Percentiles rank a stretch among this genome's conserved stretches.
Conservation (phyloP, 2,113 vertebrate genomes). For the Eidolon helvum region DNA sequence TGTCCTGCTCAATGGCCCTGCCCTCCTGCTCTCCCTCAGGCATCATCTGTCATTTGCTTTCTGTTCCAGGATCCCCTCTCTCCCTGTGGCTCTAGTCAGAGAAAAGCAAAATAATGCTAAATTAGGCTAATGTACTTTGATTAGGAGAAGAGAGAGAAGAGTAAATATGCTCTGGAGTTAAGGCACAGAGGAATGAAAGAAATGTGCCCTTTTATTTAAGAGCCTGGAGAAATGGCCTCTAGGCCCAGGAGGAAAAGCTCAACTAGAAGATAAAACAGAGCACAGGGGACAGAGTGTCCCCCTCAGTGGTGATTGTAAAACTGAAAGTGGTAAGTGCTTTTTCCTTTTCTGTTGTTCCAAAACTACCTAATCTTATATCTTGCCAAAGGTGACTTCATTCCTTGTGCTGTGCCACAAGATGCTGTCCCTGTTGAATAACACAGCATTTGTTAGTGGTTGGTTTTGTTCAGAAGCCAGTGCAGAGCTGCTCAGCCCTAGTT, state of each 20-base stretch:
- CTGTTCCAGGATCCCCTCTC: not conserved
- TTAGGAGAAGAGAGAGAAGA: not conserved
- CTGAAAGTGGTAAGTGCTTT: not conserved
- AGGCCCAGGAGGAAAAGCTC: not conserved
- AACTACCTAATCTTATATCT: constrained; percentile 60
- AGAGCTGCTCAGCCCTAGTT: not conserved
- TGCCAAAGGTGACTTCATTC: not conserved
- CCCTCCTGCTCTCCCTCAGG: not conserved
- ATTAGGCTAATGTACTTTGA: not conserved
- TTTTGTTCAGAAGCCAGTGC: not conserved
- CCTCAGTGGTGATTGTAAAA: not conserved
- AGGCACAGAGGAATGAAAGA: not conserved
- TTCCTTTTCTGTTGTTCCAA: not conserved
- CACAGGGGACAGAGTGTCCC: not conserved
- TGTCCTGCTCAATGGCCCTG: no score
- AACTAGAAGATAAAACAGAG: not conserved
- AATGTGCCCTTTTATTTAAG: not conserved
- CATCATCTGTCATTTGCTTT: not conserved
- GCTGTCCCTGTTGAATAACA: not conserved
- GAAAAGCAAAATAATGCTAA: not conserved
- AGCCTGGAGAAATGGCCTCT: not conserved
- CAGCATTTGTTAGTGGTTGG: not conserved
- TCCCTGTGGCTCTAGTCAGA: not conserved
- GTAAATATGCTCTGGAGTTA: not conserved
- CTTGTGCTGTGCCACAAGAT: not conserved